These are phyloP conservation scores for Erebia aethiops DNA, from an alignment of 2,888 invertebrate species.

Conservation along the genomic window DNA sequence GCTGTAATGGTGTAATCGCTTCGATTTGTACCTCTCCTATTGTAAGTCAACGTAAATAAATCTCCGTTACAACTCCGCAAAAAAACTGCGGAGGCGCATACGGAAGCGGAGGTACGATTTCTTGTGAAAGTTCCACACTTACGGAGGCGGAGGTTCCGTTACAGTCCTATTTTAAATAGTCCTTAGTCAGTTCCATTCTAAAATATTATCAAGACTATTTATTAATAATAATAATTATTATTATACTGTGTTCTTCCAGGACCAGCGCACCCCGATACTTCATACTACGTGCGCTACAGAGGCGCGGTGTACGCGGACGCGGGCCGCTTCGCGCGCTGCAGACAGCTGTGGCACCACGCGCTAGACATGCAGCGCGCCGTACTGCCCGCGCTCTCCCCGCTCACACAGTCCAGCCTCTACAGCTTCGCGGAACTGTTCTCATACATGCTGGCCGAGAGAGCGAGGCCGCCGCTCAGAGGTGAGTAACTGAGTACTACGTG, in stretches of 20 bases:
- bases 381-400: conserved; percentile 95
- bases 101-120: too few relatives aligned
- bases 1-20: too few relatives aligned
- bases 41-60: too few relatives aligned
- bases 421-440: conserved; percentile 97
- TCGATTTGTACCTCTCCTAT: too few relatives aligned
- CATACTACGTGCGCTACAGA: conserved; percentile 97
- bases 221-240: too few relatives aligned
- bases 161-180: too few relatives aligned
- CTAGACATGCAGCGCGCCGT: conserved; percentile 97
- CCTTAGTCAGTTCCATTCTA: too few relatives aligned
- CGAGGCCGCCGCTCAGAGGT: conserved; percentile 86
- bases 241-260: conserved; percentile 58
- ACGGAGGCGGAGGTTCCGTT: too few relatives aligned
- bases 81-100: too few relatives aligned
- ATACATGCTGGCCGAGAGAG: conserved; percentile 96
- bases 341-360: conserved; percentile 98
- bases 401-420: conserved; percentile 96
- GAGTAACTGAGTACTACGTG: conserved; percentile 8
- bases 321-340: conserved; percentile 95
- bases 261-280: conserved; percentile 98
- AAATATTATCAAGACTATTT: too few relatives aligned
- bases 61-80: too few relatives aligned
- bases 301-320: conserved; percentile 97
- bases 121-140: too few relatives aligned